Base-by-base conservation (phyloP, 2,888 invertebrate species). In the Exocentrus adspersus region DNA sequence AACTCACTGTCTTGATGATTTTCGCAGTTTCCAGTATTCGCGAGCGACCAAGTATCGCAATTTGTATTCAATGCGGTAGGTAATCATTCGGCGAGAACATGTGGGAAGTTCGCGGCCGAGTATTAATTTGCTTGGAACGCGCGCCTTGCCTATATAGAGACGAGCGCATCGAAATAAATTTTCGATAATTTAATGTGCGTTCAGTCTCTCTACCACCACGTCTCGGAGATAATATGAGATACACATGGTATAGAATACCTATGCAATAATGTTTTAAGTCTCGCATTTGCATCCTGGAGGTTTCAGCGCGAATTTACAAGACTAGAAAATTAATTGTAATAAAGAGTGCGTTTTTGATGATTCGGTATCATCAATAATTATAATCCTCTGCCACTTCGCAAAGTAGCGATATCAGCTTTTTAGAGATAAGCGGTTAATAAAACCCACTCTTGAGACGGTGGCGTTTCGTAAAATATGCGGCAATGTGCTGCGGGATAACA, bases 1-100 rank as follows among this genome's bases (percentile, higher is more conserved):
- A n/a, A n/a, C n/a, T n/a, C n/a, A n/a, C n/a, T n/a, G n/a, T n/a
- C n/a, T n/a, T n/a, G n/a, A n/a, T n/a, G n/a, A n/a, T n/a, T n/a
- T n/a, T n/a, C n/a, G n/a, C 52, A 52, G 32, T 52, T 53, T 53
- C 21, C 53, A 53, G 41, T 37, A 21, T 41, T 20, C 16, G 54
- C 43, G n/a, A 24, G 43, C 54, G 28, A 54, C 17, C 17, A 42
- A 54, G 54, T 43, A 43, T 54, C 41, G 45, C 54, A 43, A 54
- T 54, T 54, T 62, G 59, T 51, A 50, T 53, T 64, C 64, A 60
- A 65, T 64, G 68, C 68, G 68, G 68, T 69, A 69, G 68, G 68
- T 69, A 68, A 28, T 45, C 48, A 37, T 60, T 62, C 57, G 60
- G 48, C 68, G 62, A 61, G 64, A n/a, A n/a, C 61, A 63, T 69